phyloP scores from a whole-genome alignment of 2,888 invertebrate genomes.

The Lamellibrachia columna region DNA sequence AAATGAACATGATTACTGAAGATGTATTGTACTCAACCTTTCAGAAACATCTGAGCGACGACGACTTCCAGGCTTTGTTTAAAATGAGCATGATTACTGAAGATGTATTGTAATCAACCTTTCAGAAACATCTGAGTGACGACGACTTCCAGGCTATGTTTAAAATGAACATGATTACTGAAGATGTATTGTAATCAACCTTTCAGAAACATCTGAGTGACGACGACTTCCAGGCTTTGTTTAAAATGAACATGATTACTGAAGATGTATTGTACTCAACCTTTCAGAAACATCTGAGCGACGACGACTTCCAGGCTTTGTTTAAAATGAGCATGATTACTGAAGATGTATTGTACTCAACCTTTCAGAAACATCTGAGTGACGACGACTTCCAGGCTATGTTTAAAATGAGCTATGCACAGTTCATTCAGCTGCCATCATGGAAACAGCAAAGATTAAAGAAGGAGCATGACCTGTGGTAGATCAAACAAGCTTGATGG shows the following conservation, averaged over 20 bases:
- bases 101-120: too few relatives aligned
- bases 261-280: background rate
- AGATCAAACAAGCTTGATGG: conserved; percentile 40
- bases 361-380: conserved; percentile 82
- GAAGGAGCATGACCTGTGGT: conserved; percentile 86
- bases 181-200: background rate
- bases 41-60: too few relatives aligned
- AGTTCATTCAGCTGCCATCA: conserved; percentile 80
- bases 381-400: conserved; percentile 86
- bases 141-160: too few relatives aligned
- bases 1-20: too few relatives aligned
- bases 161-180: too few relatives aligned
- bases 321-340: conserved; percentile 75
- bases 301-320: conserved; percentile 85
- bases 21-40: too few relatives aligned
- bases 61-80: too few relatives aligned
- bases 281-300: conserved; percentile 83
- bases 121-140: too few relatives aligned
- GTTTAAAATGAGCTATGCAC: conserved; percentile 83
- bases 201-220: conserved; percentile 85
- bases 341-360: background rate
- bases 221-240: conserved; percentile 85
- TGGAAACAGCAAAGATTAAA: conserved; percentile 92
- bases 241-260: conserved; percentile 73
- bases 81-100: too few relatives aligned